phyloP scores from a whole-genome alignment of 2,113 vertebrate species.

The Argyrosomus japonicus region DNA sequence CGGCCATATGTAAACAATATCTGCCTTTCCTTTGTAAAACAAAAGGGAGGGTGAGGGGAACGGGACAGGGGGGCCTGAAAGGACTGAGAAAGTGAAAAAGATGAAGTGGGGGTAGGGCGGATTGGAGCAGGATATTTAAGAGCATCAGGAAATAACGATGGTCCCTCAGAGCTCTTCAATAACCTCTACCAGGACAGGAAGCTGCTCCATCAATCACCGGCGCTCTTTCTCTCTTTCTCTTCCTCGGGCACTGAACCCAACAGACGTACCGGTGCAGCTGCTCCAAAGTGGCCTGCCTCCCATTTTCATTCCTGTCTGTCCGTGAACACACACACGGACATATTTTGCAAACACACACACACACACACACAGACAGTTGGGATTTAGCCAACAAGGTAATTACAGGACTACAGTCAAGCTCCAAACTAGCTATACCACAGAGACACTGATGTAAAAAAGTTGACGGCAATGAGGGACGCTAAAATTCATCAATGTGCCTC shows the following conservation, averaged over 20 bases:
- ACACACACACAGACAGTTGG: slow-evolving; percentile 47
- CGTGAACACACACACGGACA: slow-evolving; percentile 40
- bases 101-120: neutral
- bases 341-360: slow-evolving; percentile 39
- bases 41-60: slow-evolving; percentile 23
- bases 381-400: slow-evolving; percentile 66
- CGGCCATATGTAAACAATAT: slow-evolving; percentile 57
- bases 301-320: slow-evolving; percentile 74
- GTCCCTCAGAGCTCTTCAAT: slow-evolving; percentile 63
- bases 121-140: slow-evolving; percentile 52
- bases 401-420: slow-evolving; percentile 60
- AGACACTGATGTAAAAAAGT: slow-evolving; percentile 55
- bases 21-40: slow-evolving; percentile 55
- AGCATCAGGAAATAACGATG: slow-evolving; percentile 65
- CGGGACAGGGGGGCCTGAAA: neutral
- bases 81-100: slow-evolving; percentile 34
- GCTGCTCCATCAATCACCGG: slow-evolving; percentile 68
- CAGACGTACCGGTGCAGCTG: slow-evolving; percentile 56
- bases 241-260: slow-evolving; percentile 45
- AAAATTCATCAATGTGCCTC: slow-evolving; percentile 19
- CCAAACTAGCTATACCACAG: too few species aligned
- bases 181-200: slow-evolving; percentile 69
- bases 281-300: slow-evolving; percentile 56
- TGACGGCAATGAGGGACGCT: slow-evolving; percentile 40
- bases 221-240: slow-evolving; percentile 37